Base-by-base conservation (phyloP, 2,797 vertebrate genomes). In the Molossus molossus region DNA sequence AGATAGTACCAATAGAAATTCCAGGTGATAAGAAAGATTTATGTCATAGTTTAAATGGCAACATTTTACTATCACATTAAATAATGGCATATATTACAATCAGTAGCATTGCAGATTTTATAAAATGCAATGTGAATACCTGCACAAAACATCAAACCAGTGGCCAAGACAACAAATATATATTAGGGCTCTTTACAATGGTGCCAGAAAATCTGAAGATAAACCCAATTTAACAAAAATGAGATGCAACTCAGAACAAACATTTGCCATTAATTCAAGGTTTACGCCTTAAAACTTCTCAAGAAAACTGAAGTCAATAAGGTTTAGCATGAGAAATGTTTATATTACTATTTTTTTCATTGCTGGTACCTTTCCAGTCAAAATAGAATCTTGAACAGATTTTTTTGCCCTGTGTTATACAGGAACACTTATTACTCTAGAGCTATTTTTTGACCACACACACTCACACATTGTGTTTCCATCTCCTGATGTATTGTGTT, bases 171-270 rank as follows among this genome's bases (percentile, higher is more conserved):
- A 94, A 87, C 29, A 84, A 93, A 80, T 33, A 94, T 33, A 90
- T 20, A 62, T 37, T 37, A 87, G 37, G 8, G n/a, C 14, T 84
- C 69, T 87, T 90, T 87, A 82, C 21, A 95, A 58, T 53, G n/a
- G 21, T 77, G 85, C 53, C 55, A 85, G 65, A 50, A 92, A 88
- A 67, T 20, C 9, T 17, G 33, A 93, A 70, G 48, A 79, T 77
- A 93, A 95, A 80, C 72, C 33, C 72, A 91, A 70, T 87, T 93
- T 72, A 96, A 93, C 40, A 90, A 96, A 97, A 94, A 65, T 64
- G 58, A 90, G 62, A 93, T 37, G 69, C 29, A 94, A 85, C 33
- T 96, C 62, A 80, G 80, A 95, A 85, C 7, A 94, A 33, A 95
- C 37, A 85, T 80, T 92, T 72, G 15, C 45, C 64, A 70, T 84